phyloP scores from a whole-genome alignment of 1,140 invertebrate species.

The Copidosoma floridanum region DNA sequence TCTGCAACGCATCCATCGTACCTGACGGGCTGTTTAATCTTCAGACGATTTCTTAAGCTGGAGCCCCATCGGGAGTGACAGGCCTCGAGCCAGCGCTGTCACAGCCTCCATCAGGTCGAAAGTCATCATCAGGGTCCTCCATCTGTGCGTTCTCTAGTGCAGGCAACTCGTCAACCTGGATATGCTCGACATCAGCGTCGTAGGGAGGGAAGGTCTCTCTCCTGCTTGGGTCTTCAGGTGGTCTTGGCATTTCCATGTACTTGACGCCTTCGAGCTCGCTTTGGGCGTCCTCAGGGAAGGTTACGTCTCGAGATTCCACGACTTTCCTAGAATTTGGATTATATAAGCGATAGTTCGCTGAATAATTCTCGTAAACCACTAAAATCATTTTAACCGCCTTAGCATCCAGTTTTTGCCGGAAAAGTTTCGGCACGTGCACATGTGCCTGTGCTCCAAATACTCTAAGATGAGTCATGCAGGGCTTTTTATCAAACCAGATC shows the following conservation, averaged over 20 bases:
- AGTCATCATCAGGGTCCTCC: not conserved
- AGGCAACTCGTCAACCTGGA: not conserved
- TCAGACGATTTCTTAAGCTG: not conserved
- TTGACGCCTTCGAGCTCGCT: not conserved
- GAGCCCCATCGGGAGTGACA: not conserved
- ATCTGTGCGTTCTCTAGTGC: not conserved
- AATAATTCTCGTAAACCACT: conserved; percentile 29
- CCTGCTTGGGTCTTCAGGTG: not conserved
- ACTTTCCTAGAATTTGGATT: conserved; percentile 19
- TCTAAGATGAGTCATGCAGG: conserved; percentile 44
- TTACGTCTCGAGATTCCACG: conserved; percentile 15
- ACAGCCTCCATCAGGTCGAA: not conserved
- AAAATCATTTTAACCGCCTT: conserved; percentile 28
- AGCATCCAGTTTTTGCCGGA: conserved; percentile 35
- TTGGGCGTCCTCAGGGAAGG: conserved; percentile 33
- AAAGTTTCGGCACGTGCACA: conserved; percentile 36
- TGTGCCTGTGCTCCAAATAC: conserved; percentile 41
- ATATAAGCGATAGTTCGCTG: conserved; percentile 41
- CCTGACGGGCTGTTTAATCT: not conserved
- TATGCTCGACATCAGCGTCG: not conserved
- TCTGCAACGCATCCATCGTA: conserved; percentile 16
- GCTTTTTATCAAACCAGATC: conserved; percentile 45
- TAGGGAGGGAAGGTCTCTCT: not conserved
- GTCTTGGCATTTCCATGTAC: not conserved
- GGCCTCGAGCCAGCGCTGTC: not conserved